Evolutionary conservation across 2,888 invertebrate species (phyloP).

Genomic region (Caenorhabditis macrosperma): DNA sequence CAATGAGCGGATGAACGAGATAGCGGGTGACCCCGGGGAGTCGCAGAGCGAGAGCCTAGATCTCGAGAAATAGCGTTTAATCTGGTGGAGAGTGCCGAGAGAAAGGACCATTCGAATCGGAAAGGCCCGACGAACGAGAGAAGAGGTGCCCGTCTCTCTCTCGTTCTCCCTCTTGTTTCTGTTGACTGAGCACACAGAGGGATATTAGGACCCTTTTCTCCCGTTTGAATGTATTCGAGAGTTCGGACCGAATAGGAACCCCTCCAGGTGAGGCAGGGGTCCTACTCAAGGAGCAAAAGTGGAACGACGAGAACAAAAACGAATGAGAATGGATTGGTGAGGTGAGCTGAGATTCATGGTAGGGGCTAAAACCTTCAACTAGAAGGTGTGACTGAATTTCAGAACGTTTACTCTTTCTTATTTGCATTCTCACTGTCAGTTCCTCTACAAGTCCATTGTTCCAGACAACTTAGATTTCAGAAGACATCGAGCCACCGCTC

Average conservation of each 20-base stretch:
- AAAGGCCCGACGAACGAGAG: constrained; percentile 14
- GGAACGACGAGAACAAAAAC: too few species aligned
- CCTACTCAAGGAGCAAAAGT: not conserved
- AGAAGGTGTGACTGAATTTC: too few species aligned
- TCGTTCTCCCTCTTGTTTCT: constrained; percentile 16
- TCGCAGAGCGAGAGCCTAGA: constrained; percentile 10
- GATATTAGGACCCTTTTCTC: constrained; percentile 6
- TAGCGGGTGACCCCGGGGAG: not conserved
- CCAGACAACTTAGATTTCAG: too few species aligned
- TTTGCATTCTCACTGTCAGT: too few species aligned
- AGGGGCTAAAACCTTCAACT: too few species aligned
- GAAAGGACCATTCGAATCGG: constrained; percentile 38
- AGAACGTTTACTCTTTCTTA: too few species aligned
- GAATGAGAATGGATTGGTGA: too few species aligned
- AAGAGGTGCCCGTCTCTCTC: not conserved
- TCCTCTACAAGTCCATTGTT: too few species aligned
- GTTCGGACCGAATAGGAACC: not conserved
- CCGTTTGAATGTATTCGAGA: constrained; percentile 18
- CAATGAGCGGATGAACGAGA: constrained; percentile 1
- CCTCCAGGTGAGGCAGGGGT: not conserved
- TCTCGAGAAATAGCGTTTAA: constrained; percentile 5
- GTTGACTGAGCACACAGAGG: constrained; percentile 51
- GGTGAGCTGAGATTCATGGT: too few species aligned
- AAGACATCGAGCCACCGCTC: not conserved
- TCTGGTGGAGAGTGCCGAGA: constrained; percentile 1